Evolutionary conservation across 2,797 vertebrate species (phyloP).

Genomic region (Catostomus latipinnis): DNA sequence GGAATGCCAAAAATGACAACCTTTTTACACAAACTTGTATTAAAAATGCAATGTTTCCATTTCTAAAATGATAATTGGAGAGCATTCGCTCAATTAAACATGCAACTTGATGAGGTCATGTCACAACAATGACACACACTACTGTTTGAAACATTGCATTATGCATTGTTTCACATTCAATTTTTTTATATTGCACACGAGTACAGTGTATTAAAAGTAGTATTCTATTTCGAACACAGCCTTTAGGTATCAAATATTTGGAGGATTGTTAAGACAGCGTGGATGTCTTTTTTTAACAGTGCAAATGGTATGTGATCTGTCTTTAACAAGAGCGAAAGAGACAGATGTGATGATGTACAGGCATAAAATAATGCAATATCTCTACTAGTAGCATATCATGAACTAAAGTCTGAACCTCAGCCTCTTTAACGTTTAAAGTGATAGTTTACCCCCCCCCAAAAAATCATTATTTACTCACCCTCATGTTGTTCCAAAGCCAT

Average conservation of each 20-base stretch:
- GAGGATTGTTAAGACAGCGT: constrained; percentile 75
- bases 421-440: no score
- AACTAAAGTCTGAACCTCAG: no score
- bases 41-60: background rate
- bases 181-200: background rate
- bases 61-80: no score
- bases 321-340: constrained; percentile 29
- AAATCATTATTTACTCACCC: no score
- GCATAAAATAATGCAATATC: background rate
- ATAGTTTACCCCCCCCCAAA: no score
- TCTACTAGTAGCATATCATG: background rate
- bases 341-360: constrained; percentile 11
- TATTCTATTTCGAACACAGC: constrained; percentile 4
- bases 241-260: constrained; percentile 59
- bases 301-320: constrained; percentile 50
- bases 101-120: no score
- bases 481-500: no score
- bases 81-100: no score
- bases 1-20: background rate
- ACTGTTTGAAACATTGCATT: no score
- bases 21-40: background rate
- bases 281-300: constrained; percentile 71
- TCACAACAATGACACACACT: no score
- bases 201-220: background rate
- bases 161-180: no score